phyloP scores from a whole-genome alignment of 2,113 vertebrate species.

The Girardinichthys multiradiatus region DNA sequence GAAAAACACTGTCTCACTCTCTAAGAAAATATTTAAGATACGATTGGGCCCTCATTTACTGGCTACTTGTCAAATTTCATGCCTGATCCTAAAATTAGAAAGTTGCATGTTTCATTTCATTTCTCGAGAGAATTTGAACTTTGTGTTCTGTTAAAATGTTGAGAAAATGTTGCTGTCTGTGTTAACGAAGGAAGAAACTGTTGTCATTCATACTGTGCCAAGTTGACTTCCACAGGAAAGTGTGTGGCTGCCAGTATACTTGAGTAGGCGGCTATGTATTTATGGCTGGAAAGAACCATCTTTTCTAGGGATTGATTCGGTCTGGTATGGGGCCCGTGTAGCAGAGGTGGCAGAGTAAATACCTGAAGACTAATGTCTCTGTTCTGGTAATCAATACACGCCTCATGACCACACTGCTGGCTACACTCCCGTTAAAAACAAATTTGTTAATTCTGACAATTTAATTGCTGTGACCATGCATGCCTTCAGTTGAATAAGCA shows the following conservation, averaged over 20 bases:
- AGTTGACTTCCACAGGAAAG: conserved; percentile 70
- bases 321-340: conserved; percentile 88
- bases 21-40: conserved; percentile 70
- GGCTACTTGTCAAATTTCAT: conserved; percentile 54
- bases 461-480: conserved; percentile 92
- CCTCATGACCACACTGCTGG: conserved; percentile 93
- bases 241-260: conserved; percentile 55
- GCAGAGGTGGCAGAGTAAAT: conserved; percentile 96
- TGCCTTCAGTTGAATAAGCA: conserved; percentile 79
- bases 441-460: conserved; percentile 99
- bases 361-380: conserved; percentile 97
- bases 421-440: conserved; percentile 98
- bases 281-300: conserved; percentile 85
- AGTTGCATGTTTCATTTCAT: background rate
- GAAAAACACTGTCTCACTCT: conserved; percentile 57
- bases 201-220: conserved; percentile 77
- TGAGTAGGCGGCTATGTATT: conserved; percentile 81
- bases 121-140: background rate
- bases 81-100: conserved; percentile 26
- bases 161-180: conserved; percentile 14
- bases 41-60: conserved; percentile 49
- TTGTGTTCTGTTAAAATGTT: background rate
- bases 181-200: conserved; percentile 56
- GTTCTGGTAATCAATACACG: conserved; percentile 93
- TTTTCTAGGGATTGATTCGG: conserved; percentile 93